phyloP scores from a whole-genome alignment of 1,140 invertebrate species.

The Lethrus apterus region DNA sequence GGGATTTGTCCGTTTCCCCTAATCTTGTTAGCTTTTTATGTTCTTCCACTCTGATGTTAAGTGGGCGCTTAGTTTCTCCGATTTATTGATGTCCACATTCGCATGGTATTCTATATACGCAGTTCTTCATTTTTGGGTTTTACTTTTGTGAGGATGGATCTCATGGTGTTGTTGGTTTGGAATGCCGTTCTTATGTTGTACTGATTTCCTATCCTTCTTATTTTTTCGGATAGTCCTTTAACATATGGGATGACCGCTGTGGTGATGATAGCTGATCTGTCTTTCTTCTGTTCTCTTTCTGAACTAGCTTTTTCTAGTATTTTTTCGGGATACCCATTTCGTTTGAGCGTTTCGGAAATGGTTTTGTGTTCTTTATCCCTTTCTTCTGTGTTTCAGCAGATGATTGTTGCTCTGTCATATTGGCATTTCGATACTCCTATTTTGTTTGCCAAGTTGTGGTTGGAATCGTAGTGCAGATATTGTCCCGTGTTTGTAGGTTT shows the following conservation, averaged over 20 bases:
- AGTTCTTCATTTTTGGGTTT: not conserved
- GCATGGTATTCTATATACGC: conserved; percentile 4
- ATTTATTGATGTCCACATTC: conserved; percentile 8
- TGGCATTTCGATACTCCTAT: not conserved
- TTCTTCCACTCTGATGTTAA: not conserved
- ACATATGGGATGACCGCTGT: not conserved
- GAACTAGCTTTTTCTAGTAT: too few species aligned
- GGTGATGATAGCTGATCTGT: too few species aligned
- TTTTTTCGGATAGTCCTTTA: not conserved
- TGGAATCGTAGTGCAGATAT: not conserved
- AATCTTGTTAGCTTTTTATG: too few species aligned
- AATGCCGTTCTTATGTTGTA: conserved; percentile 5
- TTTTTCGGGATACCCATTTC: too few species aligned
- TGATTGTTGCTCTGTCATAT: not conserved
- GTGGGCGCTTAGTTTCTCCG: not conserved
- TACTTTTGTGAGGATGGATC: not conserved
- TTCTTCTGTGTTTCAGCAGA: too few species aligned
- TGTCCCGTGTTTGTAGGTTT: not conserved
- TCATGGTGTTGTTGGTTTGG: not conserved
- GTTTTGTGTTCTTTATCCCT: too few species aligned
- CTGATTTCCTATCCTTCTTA: conserved; percentile 3
- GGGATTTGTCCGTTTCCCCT: too few species aligned
- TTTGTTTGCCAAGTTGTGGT: not conserved
- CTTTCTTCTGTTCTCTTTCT: too few species aligned
- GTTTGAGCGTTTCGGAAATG: too few species aligned